Percentiles rank a stretch among this genome's conserved stretches.
Conservation (phyloP, 2,113 vertebrate species). For the Ptychochromis oligacanthus region DNA sequence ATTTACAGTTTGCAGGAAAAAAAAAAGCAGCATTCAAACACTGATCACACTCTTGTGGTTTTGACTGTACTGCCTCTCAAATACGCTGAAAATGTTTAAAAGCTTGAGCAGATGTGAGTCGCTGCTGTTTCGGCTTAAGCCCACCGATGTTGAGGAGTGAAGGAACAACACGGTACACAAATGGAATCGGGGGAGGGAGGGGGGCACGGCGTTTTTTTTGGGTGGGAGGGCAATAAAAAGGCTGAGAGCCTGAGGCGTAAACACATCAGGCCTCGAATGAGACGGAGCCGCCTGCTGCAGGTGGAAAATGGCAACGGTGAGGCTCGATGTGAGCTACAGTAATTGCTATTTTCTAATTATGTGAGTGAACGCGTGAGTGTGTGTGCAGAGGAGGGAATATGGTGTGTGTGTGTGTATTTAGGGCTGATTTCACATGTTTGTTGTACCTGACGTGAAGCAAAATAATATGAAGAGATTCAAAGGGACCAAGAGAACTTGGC, state of each 20-base stretch:
- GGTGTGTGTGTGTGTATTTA: neutral
- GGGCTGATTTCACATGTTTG: neutral
- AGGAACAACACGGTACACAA: slow-evolving; percentile 60
- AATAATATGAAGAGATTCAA: neutral
- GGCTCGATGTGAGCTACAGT: slow-evolving; percentile 35
- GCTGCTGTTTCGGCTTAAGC: neutral
- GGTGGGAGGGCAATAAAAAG: slow-evolving; percentile 21
- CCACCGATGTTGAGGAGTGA: neutral
- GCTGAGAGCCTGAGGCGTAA: slow-evolving; percentile 69
- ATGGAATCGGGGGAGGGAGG: slow-evolving; percentile 38
- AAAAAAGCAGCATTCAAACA: neutral
- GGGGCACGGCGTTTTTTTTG: slow-evolving; percentile 1
- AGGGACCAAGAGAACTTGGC: neutral
- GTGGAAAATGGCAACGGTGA: slow-evolving; percentile 50
- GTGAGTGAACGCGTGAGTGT: slow-evolving; percentile 21
- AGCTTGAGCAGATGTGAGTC: neutral
- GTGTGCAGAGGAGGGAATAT: neutral
- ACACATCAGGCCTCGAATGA: slow-evolving; percentile 53
- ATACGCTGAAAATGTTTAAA: neutral
- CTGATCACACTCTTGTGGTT: neutral
- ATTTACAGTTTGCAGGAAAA: neutral
- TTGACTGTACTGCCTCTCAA: neutral
- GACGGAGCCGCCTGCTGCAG: slow-evolving; percentile 25
- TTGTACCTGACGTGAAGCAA: neutral
- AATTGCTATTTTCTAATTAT: slow-evolving; percentile 72